Evolutionary conservation across 2,888 invertebrate species (phyloP), one percentile per base, ranked within the genome.

Genomic region (Opisthograptis luteolata): DNA sequence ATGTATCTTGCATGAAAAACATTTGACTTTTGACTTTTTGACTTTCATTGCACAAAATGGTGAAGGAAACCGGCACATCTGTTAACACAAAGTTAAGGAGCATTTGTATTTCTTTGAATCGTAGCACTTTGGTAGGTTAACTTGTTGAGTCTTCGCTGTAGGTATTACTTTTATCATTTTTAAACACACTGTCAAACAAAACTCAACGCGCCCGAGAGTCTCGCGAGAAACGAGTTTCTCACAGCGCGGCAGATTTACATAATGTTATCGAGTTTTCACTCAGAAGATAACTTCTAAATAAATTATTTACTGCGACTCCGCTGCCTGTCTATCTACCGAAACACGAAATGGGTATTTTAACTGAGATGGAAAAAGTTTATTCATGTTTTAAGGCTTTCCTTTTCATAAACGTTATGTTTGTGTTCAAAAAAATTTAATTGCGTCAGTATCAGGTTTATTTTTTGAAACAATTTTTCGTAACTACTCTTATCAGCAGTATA

Each of bases 301-400:
- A 81, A 76, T 79, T 77, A 75, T 75, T 76, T 79, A 73, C 70
- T 60, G 61, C 64, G 56, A 43, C 53, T 55, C 48, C 52, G 55
- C 39, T 40, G 54, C 41, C 55, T 60, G 50, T 52, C 40, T 51
- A 51, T 44, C 50, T 44, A 39, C 20, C 49, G 44, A 60, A 66
- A 68, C 58, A 52, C 52, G 66, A 60, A 73, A 78, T 73, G 72
- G 53, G 67, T 70, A 73, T 76, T 77, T 68, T 60, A 61, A 61
- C 62, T 42, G 64, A 66, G 58, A 77, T 73, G 67, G 67, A 71
- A 73, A 73, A 79, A 79, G 65, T 78, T 77, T 67, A 55, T 48
- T 60, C 48, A 51, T 52, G 59, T 60, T 64, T 55, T 55, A 56
- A 35, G 55, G 61, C 58, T 43, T 56, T 60, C 50, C 50, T 43